Evolutionary conservation across 2,113 vertebrate genomes (phyloP).

Genomic region (Pungitius pungitius): DNA sequence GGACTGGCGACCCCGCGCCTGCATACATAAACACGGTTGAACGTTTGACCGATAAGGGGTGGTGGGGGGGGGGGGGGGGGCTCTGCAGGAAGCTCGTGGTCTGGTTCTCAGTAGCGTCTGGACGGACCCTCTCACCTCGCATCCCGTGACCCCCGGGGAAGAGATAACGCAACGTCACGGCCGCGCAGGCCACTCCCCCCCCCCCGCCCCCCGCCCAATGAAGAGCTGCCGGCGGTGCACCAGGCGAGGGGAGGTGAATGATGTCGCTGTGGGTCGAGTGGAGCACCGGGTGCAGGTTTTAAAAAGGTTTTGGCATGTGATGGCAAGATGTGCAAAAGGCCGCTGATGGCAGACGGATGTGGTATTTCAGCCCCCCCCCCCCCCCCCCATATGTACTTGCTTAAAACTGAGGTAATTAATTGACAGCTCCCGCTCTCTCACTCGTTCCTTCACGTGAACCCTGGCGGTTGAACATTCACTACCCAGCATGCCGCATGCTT

Average conservation of each 20-base stretch:
- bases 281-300: constrained; percentile 14
- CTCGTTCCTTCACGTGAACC: neutral
- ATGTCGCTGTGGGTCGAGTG: neutral
- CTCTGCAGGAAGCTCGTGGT: constrained; percentile 63
- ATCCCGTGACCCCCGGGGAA: constrained; percentile 48
- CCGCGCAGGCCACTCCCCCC: constrained; percentile 34
- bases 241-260: neutral
- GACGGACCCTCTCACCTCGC: constrained; percentile 41
- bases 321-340: constrained; percentile 27
- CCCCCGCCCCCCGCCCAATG: constrained; percentile 36
- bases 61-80: no score
- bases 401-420: neutral
- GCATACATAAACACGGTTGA: constrained; percentile 80
- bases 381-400: neutral
- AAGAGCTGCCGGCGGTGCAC: constrained; percentile 2
- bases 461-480: neutral
- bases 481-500: no score
- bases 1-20: constrained; percentile 74
- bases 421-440: neutral
- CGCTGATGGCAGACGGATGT: constrained; percentile 25
- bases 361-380: neutral
- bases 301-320: constrained; percentile 31
- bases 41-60: constrained; percentile 76
- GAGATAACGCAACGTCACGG: constrained; percentile 59
- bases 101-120: constrained; percentile 67